Evolutionary conservation across 2,113 vertebrate genomes (phyloP).

Genomic region (Macroglossus sobrinus): DNA sequence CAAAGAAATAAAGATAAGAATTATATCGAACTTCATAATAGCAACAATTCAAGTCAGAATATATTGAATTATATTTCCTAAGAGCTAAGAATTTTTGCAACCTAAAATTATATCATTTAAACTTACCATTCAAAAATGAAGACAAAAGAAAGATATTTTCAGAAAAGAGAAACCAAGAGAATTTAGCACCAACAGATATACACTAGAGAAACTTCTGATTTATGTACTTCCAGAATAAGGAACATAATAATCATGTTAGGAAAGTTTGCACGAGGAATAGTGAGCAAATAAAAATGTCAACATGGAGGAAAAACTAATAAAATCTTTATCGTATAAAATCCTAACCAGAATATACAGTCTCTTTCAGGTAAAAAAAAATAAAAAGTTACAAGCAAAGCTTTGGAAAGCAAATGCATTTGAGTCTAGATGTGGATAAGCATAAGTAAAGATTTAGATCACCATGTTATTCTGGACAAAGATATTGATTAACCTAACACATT

Average conservation of each 20-base stretch:
- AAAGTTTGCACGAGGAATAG: background rate
- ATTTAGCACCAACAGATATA: background rate
- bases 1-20: background rate
- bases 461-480: background rate
- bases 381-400: background rate
- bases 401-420: background rate
- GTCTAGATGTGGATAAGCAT: background rate
- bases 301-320: background rate
- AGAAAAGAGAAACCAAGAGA: background rate
- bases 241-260: background rate
- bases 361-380: background rate
- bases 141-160: slow-evolving; percentile 7
- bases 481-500: background rate
- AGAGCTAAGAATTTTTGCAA: background rate
- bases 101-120: background rate
- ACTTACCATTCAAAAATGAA: background rate
- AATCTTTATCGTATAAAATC: background rate
- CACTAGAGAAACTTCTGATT: background rate
- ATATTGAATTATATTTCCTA: background rate
- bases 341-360: background rate
- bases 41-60: background rate
- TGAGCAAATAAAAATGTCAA: background rate
- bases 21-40: background rate
- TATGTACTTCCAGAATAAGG: background rate
- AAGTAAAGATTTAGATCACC: background rate